These are phyloP conservation scores for Dryas iulia DNA, from an alignment of 1,140 invertebrate species.

Conservation along the genomic window DNA sequence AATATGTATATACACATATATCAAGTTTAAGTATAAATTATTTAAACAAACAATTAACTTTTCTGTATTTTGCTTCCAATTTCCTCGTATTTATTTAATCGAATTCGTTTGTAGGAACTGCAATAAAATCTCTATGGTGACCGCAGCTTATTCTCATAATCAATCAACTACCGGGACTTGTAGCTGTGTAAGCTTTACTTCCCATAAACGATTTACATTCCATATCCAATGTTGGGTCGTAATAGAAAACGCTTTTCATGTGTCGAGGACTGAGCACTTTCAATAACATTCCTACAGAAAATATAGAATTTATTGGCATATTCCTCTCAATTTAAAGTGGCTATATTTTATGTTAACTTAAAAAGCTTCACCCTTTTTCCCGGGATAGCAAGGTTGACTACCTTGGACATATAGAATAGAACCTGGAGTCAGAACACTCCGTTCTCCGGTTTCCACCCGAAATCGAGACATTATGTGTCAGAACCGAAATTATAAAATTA, in stretches of 20 bases:
- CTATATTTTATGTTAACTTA: too few relatives aligned
- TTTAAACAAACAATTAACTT: background rate
- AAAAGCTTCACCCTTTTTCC: too few relatives aligned
- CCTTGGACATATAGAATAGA: too few relatives aligned
- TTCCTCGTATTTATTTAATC: background rate
- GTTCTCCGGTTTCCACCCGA: too few relatives aligned
- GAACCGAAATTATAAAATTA: too few relatives aligned
- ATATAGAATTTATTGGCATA: constrained; percentile 7
- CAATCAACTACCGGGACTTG: constrained; percentile 34
- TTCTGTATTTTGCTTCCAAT: background rate
- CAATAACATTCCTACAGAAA: constrained; percentile 18
- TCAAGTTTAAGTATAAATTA: background rate
- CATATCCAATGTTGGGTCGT: constrained; percentile 25
- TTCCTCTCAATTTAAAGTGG: too few relatives aligned
- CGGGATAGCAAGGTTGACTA: too few relatives aligned
- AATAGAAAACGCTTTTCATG: constrained; percentile 30
- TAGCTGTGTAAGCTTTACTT: constrained; percentile 31
- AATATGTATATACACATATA: background rate
- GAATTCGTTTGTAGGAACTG: background rate
- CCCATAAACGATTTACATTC: constrained; percentile 36
- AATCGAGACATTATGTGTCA: too few relatives aligned
- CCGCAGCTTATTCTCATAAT: constrained; percentile 23
- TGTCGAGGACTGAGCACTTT: constrained; percentile 26
- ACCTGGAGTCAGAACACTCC: too few relatives aligned
- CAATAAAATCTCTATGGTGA: constrained; percentile 14